phyloP scores from a whole-genome alignment of 2,113 vertebrate genomes.

The Columba livia region DNA sequence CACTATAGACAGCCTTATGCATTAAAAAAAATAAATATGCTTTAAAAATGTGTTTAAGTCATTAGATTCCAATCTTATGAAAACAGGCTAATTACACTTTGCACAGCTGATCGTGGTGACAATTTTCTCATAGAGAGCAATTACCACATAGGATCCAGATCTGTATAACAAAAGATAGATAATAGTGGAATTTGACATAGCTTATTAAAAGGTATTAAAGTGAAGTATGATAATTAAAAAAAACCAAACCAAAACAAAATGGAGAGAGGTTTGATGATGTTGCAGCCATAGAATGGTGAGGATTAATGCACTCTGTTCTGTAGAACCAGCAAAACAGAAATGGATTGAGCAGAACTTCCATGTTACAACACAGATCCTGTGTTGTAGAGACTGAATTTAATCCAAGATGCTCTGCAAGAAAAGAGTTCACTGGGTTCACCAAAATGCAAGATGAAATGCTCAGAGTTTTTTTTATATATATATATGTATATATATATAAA shows the following conservation, averaged over 20 bases:
- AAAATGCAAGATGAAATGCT: background rate
- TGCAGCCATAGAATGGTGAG: background rate
- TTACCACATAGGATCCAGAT: background rate
- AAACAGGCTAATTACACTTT: background rate
- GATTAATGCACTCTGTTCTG: background rate
- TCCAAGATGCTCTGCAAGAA: background rate
- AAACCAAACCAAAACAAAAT: background rate
- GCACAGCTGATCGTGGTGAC: background rate
- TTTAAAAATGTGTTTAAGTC: background rate
- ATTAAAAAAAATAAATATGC: accelerated
- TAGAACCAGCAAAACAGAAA: background rate
- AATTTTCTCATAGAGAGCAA: background rate
- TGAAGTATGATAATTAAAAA: background rate
- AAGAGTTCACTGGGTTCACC: background rate
- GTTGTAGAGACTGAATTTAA: background rate
- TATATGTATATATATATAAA: background rate
- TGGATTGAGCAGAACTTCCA: background rate
- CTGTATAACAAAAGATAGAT: background rate
- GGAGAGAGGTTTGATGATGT: background rate
- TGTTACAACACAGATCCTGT: background rate
- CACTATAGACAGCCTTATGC: background rate
- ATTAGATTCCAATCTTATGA: background rate
- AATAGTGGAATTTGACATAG: background rate
- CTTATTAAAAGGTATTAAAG: background rate
- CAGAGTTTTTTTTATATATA: background rate